Base-by-base conservation (phyloP, 92 coral and sea anemone species). In the Actinernus sp. region DNA sequence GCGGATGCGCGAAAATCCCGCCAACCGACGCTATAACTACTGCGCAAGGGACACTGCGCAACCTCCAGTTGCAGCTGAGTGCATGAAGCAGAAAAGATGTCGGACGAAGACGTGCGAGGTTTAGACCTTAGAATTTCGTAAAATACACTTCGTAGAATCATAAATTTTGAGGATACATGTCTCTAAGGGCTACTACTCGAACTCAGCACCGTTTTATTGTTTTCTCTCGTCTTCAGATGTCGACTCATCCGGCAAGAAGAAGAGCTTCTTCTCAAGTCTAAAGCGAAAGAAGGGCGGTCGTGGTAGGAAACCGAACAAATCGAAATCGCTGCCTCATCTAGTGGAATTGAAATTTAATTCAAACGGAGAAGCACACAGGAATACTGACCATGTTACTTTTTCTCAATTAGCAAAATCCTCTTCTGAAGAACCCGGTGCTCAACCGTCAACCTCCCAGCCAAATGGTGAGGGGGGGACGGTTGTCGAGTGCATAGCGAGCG, bases 41-140 rank as follows among this genome's bases (percentile, higher is more conserved):
- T 85, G 96, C 98, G 92, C 98, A 93, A 62, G 53, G n/a, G 54
- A 71, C 49, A 61, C 56, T 90, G 96, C 88, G 98, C 98, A 85
- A 65, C 67, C 47, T 67, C 68, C 31, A 75, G 79, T 80, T 61
- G 80, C 69, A 69, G 61, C 57, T 36, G 63, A 54, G 85, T 44
- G 28, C 62, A 61, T 79, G 54, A 59, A 55, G 69, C 85, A 57
- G 88, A 58, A 57, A 85, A 76, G 85, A 94, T 94, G 98, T 94
- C 98, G 71, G 98, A 94, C 84, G 98, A 94, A 12, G 98, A 94
- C 10, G 67, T 75, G 50, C 89, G 97, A 91, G 93, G 93, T 92
- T 81, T 83, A 54, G 55, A 57, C 80, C 69, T 53, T 22, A 65
- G 71, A 74, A 55, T 49, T 55, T 29, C 55, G 60, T 47, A 31